A percentile compares a stretch with the other conserved stretches of the same genome.
Conservation (phyloP, 2,113 vertebrate species). For the Salvator merianae region DNA sequence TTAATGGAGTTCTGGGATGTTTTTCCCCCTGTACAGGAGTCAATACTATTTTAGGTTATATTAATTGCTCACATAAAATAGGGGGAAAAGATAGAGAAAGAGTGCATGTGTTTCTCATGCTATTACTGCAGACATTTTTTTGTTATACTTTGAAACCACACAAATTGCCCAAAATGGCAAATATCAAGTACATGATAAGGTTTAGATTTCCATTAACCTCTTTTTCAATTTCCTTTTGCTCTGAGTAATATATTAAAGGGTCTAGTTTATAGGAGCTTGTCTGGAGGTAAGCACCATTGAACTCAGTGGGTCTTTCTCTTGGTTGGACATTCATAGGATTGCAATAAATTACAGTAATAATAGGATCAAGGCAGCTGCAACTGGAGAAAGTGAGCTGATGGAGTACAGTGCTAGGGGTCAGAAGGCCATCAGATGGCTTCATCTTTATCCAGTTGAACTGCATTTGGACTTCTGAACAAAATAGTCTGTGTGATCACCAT, state of each 20-base stretch:
- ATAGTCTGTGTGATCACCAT: no score
- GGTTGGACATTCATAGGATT: not conserved
- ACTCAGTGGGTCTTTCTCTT: not conserved
- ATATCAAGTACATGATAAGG: not conserved
- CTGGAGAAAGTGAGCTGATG: not conserved
- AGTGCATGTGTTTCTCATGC: not conserved
- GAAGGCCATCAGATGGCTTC: no score
- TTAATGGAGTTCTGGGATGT: slow-evolving; percentile 35
- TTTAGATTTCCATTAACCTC: not conserved
- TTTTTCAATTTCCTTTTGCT: not conserved
- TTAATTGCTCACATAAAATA: not conserved
- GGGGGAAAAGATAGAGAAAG: not conserved
- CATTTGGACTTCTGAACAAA: no score
- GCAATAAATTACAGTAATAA: no score
- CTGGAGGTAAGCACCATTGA: not conserved
- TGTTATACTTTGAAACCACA: not conserved
- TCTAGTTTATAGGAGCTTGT: not conserved
- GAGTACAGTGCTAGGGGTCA: not conserved
- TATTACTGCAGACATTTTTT: slow-evolving; percentile 23
- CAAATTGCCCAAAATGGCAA: not conserved
- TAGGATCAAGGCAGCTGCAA: not conserved
- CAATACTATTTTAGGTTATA: slow-evolving; percentile 26
- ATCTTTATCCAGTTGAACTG: no score
- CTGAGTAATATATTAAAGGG: not conserved
- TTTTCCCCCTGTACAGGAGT: not conserved